phyloP scores from a whole-genome alignment of 2,113 vertebrate species.

The Mus spicilegus region DNA sequence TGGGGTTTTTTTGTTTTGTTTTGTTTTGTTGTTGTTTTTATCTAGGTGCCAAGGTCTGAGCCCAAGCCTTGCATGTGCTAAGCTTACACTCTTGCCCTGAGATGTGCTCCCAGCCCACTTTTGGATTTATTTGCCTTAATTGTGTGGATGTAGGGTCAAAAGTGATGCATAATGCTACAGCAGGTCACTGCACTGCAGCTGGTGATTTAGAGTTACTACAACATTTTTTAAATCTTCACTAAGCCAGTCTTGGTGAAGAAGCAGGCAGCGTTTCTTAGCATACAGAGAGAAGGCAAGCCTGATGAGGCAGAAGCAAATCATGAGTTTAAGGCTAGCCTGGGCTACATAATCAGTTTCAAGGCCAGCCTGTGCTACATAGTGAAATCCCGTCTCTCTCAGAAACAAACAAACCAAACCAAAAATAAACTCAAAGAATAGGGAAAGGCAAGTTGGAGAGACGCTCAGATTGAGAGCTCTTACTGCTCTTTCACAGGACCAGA shows the following conservation, averaged over 20 bases:
- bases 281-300: background rate
- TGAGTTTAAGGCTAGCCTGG: background rate
- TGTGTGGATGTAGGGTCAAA: background rate
- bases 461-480: background rate
- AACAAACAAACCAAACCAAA: background rate
- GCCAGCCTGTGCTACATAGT: background rate
- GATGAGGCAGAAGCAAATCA: background rate
- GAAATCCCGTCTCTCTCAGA: background rate
- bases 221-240: background rate
- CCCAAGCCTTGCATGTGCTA: background rate
- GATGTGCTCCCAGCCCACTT: background rate
- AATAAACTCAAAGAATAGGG: background rate
- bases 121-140: constrained; percentile 15
- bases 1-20: no score
- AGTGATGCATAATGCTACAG: background rate
- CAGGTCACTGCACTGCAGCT: background rate
- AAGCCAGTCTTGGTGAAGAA: background rate
- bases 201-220: background rate
- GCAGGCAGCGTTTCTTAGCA: background rate
- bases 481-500: background rate
- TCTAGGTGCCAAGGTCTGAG: background rate
- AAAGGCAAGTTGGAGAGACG: background rate
- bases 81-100: background rate
- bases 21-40: background rate
- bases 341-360: background rate